A percentile compares a stretch with the other conserved stretches of the same genome.
Conservation (phyloP, 2,797 vertebrate genomes). For the Sarcophilus harrisii region DNA sequence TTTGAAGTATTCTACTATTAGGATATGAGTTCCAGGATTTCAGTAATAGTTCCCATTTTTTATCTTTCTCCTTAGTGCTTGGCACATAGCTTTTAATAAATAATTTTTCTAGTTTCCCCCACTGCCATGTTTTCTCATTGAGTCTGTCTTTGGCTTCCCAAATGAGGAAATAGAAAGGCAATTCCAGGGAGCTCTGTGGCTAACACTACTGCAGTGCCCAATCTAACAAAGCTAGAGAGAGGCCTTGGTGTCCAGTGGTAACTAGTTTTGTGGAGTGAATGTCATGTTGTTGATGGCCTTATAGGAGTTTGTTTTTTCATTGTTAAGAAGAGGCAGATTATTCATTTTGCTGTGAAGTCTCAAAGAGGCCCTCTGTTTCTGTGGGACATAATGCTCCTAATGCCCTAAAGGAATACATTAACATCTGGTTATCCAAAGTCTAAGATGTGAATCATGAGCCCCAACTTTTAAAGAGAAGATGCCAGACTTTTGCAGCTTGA, state of each 20-base stretch:
- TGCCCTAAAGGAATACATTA: constrained; percentile 92
- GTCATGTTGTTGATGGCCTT: constrained; percentile 94
- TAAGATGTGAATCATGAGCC: constrained; percentile 93
- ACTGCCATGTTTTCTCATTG: constrained; percentile 68
- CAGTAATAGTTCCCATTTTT: background rate
- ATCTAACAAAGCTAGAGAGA: constrained; percentile 25
- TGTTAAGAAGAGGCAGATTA: constrained; percentile 95
- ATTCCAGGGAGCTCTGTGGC: background rate
- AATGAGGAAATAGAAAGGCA: background rate
- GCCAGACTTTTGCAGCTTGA: constrained; percentile 86
- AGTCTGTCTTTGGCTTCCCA: background rate
- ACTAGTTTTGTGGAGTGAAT: constrained; percentile 89
- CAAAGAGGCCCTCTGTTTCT: constrained; percentile 90
- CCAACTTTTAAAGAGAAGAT: constrained; percentile 89
- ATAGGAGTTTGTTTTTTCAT: constrained; percentile 94
- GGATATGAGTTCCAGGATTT: background rate
- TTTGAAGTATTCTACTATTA: background rate
- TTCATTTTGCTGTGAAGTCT: constrained; percentile 94
- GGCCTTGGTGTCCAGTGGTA: constrained; percentile 70
- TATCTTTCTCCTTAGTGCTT: background rate
- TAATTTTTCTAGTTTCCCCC: constrained; percentile 1
- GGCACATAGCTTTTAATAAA: background rate
- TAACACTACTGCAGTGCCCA: background rate
- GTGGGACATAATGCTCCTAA: constrained; percentile 94
- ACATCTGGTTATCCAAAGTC: constrained; percentile 88